Evolutionary conservation across 2,888 invertebrate genomes (phyloP), one percentile per base, ranked within the genome.

Genomic region (Resseliella maxima): DNA sequence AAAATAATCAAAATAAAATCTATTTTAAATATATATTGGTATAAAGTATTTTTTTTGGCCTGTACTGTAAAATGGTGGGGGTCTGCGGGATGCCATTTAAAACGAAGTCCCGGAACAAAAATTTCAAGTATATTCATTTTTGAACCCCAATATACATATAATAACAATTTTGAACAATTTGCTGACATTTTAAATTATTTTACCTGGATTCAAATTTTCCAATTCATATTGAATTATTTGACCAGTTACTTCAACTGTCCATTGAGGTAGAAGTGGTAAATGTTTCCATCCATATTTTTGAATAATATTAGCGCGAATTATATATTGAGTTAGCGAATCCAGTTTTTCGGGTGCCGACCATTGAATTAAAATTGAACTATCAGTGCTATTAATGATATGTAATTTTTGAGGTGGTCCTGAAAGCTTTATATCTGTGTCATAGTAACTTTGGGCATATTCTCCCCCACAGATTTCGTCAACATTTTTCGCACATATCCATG

Each of bases 391-490:
- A 2, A 91, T 89, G 2, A 95, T 90, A 85, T 91, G 90, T 35
- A 96, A 89, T 87, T 93, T 92, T 87, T 92, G 91, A 0, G 96
- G 96, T n/a, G 95, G 94, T 10, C 95, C 94, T 27, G 96, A 94
- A 15, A 93, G 93, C 83, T 87, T 86, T 87, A 92, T 90, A 50
- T 93, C 94, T 0, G 95, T 95, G 72, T 94, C 93, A 89, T 95
- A 95, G 45, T 95, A 93, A 88, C 94, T 94, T 86, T 94, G 94
- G 0, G 94, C 93, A 41, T 92, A 92, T 0, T 92, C 90, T 0
- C 95, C 95, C 0, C 96, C 96, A 89, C 96, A 96, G 87, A 92
- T 92, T 88, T 93, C 93, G 0, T 92, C 92, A 46, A 92, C 92
- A 89, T 94, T 94, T 87, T 93, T 93, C 10, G 92, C 91, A 88